A percentile compares a stretch with the other conserved stretches of the same genome.
Evolutionary conservation across 2,797 vertebrate genomes (phyloP).

Genomic region (Hozukius guyotensis): DNA sequence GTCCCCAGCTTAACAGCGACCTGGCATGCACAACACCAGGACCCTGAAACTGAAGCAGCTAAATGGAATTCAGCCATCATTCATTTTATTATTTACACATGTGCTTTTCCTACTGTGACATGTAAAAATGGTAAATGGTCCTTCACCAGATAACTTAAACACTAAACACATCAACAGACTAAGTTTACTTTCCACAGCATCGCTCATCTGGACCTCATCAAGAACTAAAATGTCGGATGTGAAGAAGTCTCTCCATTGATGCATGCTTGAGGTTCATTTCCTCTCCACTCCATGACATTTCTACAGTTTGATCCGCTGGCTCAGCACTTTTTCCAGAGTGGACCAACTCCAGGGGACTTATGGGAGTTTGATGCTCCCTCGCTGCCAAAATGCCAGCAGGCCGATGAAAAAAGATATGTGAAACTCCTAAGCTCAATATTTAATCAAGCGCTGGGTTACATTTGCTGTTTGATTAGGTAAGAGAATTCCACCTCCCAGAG

Average conservation of each 20-base stretch:
- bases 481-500: constrained; percentile 69
- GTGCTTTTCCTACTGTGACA: neutral
- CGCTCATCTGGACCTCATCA: constrained; percentile 29
- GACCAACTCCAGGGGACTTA: constrained; percentile 70
- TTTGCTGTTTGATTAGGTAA: constrained; percentile 79
- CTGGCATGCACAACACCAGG: neutral
- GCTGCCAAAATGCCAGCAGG: constrained; percentile 78
- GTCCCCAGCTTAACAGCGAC: no score
- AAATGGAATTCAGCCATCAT: no score
- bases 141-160: neutral
- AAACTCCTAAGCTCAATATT: constrained; percentile 83
- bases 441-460: constrained; percentile 81
- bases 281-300: constrained; percentile 64
- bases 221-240: constrained; percentile 27
- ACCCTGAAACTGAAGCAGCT: neutral
- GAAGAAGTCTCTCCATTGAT: constrained; percentile 38
- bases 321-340: constrained; percentile 78
- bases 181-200: constrained; percentile 11
- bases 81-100: no score
- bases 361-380: constrained; percentile 78
- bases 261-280: constrained; percentile 49
- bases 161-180: neutral
- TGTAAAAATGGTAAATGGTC: neutral
- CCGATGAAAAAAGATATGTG: constrained; percentile 74
- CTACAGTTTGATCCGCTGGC: constrained; percentile 63